Percentiles rank a stretch among this genome's conserved stretches.
phyloP scores from a whole-genome alignment of 2,113 vertebrate species.

The Willisornis vidua region DNA sequence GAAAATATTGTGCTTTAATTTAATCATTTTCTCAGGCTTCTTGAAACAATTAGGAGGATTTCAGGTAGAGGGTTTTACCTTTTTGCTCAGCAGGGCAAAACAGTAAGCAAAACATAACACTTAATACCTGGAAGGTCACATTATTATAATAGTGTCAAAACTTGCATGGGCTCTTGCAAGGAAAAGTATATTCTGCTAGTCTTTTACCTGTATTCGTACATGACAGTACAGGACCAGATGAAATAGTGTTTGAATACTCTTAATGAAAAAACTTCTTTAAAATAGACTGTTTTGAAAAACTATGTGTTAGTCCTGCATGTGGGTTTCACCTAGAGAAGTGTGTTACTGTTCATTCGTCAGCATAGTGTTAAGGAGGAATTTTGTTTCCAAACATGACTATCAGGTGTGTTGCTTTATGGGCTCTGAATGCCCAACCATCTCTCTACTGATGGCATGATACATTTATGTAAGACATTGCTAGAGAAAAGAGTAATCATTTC shows the following conservation, averaged over 20 bases:
- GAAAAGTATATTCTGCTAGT: not conserved
- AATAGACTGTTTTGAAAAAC: not conserved
- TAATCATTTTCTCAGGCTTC: not conserved
- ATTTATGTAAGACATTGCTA: not conserved
- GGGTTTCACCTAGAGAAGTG: not conserved
- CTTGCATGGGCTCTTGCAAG: not conserved
- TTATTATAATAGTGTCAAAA: not conserved
- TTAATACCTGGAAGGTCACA: not conserved
- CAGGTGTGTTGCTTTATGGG: not conserved
- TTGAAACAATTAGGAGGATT: not conserved
- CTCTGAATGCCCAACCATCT: not conserved
- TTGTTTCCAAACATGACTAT: not conserved
- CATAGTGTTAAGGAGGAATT: not conserved
- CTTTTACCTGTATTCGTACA: not conserved
- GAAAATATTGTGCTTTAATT: not conserved
- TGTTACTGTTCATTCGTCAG: not conserved
- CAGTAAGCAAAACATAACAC: not conserved
- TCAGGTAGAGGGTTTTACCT: not conserved
- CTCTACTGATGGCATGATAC: not conserved
- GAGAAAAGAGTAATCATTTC: not conserved
- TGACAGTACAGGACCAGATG: not conserved
- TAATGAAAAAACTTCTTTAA: not conserved
- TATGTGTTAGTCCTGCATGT: not conserved
- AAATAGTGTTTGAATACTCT: not conserved
- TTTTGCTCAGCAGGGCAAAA: not conserved